Evolutionary conservation across 2,113 vertebrate species (phyloP), one percentile per base, ranked within the genome.

Genomic region (Istiophorus platypterus): DNA sequence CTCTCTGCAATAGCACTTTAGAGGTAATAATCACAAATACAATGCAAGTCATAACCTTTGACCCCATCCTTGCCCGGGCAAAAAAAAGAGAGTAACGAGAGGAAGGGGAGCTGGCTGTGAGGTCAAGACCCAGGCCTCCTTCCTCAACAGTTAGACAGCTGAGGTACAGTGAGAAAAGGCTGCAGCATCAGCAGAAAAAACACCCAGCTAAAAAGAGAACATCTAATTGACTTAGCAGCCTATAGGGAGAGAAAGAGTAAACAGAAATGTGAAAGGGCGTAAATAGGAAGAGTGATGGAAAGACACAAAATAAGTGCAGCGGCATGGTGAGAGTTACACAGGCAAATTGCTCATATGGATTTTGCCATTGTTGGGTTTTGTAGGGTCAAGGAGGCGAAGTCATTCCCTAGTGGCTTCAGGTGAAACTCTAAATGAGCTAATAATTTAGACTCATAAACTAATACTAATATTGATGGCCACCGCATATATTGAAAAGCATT

Each of bases 1-100:
- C 77, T 62, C 62, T 72, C 68, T 80, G 88, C 82, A 82, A 74
- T 67, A 87, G 87, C 88, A 92, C 88, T 91, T 88, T 69, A 87
- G 83, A 86, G 75, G 84, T 87, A 89, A 92, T 91, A 85, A 94
- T 94, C 80, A 80, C 85, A 92, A 88, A 91, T 81, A 92, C 85
- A 90, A 89, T 88, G 80, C 84, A 42, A 69, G 62, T 13, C 24
- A 0, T 77, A 34, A 89, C 87, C 89, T 91, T 82, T 92, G 89
- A 88, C 82, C 84, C 72, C 47, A 11, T n/a, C 54, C 31, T 51
- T 1, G 18, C 26, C 24, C 13, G 0, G 61, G 39, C 14, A 13
- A 51, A 57, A 67, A 26, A 54, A 22, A 51, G 18, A 49, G 52
- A 69, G 34, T 47, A 26, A 31, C 59, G 49, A 64, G 49, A 61